These are phyloP conservation scores for Sorex araneus DNA, from an alignment of 2,113 vertebrate species.

Conservation along the genomic window DNA sequence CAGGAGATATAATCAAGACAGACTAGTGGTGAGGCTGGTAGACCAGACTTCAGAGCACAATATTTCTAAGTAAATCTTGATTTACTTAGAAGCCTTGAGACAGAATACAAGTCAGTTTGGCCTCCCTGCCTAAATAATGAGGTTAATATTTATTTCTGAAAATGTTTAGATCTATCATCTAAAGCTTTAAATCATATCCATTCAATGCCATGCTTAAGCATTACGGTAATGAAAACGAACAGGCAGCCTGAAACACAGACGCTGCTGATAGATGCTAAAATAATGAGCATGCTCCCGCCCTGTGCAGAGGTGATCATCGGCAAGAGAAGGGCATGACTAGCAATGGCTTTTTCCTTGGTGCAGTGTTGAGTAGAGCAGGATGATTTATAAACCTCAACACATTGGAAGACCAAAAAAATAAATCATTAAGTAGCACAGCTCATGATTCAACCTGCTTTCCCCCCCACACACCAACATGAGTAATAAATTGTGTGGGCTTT, in stretches of 20 bases:
- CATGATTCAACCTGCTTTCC: slow-evolving; percentile 69
- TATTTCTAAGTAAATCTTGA: slow-evolving; percentile 67
- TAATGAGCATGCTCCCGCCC: slow-evolving; percentile 58
- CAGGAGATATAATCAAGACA: slow-evolving; percentile 70
- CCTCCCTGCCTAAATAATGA: slow-evolving; percentile 76
- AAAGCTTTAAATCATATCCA: slow-evolving; percentile 73
- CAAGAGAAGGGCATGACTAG: slow-evolving; percentile 56
- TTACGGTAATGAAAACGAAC: slow-evolving; percentile 79
- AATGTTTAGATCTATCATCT: slow-evolving; percentile 74
- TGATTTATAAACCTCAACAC: slow-evolving; percentile 84
- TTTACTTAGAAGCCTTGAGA: slow-evolving; percentile 71
- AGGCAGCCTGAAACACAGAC: slow-evolving; percentile 64
- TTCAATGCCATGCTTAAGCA: slow-evolving; percentile 72
- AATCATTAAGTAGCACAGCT: slow-evolving; percentile 78
- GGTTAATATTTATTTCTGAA: slow-evolving; percentile 81
- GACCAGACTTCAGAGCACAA: slow-evolving; percentile 24
- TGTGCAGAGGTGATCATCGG: slow-evolving; percentile 47
- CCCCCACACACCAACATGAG: slow-evolving; percentile 38
- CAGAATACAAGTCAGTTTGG: slow-evolving; percentile 56
- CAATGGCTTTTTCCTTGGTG: slow-evolving; percentile 69
- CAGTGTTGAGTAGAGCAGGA: slow-evolving; percentile 49
- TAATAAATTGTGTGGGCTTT: slow-evolving; percentile 84
- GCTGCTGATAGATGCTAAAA: slow-evolving; percentile 68
- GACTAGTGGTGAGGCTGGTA: slow-evolving; percentile 29
- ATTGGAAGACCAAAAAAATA: slow-evolving; percentile 78